Conservation (phyloP, 2,113 vertebrate genomes). For the Arothron firmamentum region DNA sequence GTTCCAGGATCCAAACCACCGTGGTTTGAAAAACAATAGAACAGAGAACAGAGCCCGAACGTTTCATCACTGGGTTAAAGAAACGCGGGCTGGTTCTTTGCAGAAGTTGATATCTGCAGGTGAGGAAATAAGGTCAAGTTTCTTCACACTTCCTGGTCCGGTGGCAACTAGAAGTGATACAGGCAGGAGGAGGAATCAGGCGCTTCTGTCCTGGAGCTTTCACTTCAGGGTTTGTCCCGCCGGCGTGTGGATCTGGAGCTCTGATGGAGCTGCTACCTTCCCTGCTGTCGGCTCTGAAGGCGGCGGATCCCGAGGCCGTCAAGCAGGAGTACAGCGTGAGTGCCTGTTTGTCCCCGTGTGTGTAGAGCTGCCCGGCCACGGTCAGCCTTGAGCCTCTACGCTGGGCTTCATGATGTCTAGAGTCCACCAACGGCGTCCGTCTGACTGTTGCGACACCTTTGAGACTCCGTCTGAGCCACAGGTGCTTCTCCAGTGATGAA, state of each 20-base stretch:
- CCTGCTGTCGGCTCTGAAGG: constrained; percentile 24
- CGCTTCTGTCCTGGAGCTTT: no score
- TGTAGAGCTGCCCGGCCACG: background rate
- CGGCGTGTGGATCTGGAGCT: background rate
- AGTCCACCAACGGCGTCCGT: no score
- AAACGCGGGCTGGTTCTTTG: background rate
- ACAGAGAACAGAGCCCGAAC: no score
- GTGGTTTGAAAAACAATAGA: no score
- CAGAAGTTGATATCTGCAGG: background rate
- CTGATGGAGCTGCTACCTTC: constrained; percentile 38
- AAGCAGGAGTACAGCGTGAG: constrained; percentile 36
- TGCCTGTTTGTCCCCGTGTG: background rate
- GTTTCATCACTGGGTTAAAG: no score
- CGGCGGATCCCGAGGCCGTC: background rate
- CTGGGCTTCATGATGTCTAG: no score
- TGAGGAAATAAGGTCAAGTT: background rate
- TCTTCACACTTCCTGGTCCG: constrained; percentile 5
- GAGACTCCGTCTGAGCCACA: no score
- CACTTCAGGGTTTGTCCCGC: no score
- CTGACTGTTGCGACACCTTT: no score
- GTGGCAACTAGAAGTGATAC: background rate
- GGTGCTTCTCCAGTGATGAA: no score
- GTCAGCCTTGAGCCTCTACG: no score
- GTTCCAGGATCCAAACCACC: no score
- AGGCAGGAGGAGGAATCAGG: background rate